These are phyloP conservation scores for Chloromyia formosa DNA, from an alignment of 2,888 invertebrate genomes.

Conservation along the genomic window DNA sequence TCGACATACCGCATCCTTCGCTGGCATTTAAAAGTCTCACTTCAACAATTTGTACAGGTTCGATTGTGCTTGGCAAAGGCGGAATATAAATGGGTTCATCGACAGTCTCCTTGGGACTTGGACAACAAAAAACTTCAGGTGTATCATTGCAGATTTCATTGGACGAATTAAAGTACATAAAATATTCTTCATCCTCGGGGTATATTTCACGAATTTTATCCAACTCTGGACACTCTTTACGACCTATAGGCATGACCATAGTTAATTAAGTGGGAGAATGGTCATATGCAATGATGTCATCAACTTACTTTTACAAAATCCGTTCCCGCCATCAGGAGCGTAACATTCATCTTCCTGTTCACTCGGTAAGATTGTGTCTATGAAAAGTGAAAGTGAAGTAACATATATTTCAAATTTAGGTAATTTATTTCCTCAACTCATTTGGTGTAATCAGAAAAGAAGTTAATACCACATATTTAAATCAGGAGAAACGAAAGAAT, in stretches of 20 bases:
- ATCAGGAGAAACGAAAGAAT: too few species aligned
- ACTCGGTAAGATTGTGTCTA: too few species aligned
- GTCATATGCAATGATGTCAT: too few species aligned
- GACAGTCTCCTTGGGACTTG: slow-evolving; percentile 50
- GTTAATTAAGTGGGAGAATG: too few species aligned
- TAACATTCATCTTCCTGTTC: too few species aligned
- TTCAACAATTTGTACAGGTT: slow-evolving; percentile 22
- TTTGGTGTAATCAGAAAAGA: too few species aligned
- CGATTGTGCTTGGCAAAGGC: neutral
- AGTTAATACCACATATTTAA: too few species aligned
- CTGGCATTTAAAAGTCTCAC: slow-evolving; percentile 58
- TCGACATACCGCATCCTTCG: slow-evolving; percentile 69
- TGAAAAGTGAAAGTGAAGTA: too few species aligned
- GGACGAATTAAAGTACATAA: slow-evolving; percentile 55
- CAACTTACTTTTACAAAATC: slow-evolving; percentile 48
- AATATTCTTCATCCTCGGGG: slow-evolving; percentile 54
- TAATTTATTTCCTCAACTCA: too few species aligned
- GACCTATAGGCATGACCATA: slow-evolving; percentile 54
- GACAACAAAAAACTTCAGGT: slow-evolving; percentile 59
- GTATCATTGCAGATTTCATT: slow-evolving; percentile 55
- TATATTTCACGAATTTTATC: slow-evolving; percentile 53
- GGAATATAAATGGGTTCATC: too few species aligned
- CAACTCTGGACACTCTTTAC: slow-evolving; percentile 55
- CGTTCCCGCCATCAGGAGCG: slow-evolving; percentile 51
- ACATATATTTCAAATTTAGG: too few species aligned